These are phyloP conservation scores for Ctenomys sociabilis DNA, from an alignment of 2,113 vertebrate genomes.

Conservation along the genomic window DNA sequence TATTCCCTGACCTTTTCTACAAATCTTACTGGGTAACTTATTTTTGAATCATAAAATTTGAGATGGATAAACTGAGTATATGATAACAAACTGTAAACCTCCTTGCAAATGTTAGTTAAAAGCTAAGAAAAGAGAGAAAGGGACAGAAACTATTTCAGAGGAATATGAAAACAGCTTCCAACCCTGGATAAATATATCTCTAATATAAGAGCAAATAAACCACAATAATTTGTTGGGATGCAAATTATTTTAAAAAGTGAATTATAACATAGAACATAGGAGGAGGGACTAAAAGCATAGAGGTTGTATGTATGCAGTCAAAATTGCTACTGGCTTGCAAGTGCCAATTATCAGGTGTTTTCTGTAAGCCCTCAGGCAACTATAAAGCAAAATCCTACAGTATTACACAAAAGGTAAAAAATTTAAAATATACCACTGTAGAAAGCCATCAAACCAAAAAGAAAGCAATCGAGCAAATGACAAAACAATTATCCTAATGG, in stretches of 20 bases:
- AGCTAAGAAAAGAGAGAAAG: background rate
- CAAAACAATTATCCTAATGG: background rate
- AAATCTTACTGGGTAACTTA: slow-evolving; percentile 13
- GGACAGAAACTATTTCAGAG: background rate
- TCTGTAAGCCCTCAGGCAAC: background rate
- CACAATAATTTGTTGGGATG: background rate
- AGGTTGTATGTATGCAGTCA: background rate
- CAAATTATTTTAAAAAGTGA: background rate
- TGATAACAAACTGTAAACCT: background rate
- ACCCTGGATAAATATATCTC: background rate
- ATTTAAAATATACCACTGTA: background rate
- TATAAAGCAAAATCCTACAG: background rate
- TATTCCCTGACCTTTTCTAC: background rate
- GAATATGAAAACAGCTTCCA: background rate
- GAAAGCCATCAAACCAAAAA: background rate
- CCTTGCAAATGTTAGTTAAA: slow-evolving; percentile 35
- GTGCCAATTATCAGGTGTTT: background rate
- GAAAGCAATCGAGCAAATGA: background rate
- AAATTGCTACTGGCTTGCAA: background rate
- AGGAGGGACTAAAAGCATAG: background rate
- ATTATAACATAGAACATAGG: background rate
- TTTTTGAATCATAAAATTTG: slow-evolving; percentile 11
- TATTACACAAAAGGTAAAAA: background rate
- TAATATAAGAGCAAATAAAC: background rate
- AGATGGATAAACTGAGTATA: background rate